These are phyloP conservation scores for Otis tarda DNA, from an alignment of 2,113 vertebrate genomes.

Conservation along the genomic window DNA sequence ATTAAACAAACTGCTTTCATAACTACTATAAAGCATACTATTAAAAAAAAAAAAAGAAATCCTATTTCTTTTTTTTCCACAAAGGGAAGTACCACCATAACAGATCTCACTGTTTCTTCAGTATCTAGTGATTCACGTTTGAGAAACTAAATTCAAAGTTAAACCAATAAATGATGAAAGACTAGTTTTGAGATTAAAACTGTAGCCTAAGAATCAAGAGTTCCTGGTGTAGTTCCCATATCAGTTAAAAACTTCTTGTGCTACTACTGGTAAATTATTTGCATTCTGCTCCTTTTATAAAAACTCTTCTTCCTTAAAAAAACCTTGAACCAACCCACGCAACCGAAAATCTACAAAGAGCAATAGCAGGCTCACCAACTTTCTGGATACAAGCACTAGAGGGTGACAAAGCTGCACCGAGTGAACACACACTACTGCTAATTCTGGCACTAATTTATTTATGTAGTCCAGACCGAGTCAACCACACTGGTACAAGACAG, in stretches of 20 bases:
- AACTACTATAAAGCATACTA: neutral
- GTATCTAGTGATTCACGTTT: neutral
- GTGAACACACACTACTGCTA: neutral
- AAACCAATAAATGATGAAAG: neutral
- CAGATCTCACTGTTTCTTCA: neutral
- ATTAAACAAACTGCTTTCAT: conserved; percentile 1
- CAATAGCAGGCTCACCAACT: neutral
- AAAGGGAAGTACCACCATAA: neutral
- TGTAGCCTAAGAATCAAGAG: neutral
- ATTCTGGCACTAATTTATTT: neutral
- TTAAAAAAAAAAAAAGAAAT: neutral
- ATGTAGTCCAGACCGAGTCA: neutral
- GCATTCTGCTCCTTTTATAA: neutral
- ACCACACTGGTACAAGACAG: accelerated
- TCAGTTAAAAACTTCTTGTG: neutral
- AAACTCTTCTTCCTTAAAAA: neutral
- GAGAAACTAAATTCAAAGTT: neutral
- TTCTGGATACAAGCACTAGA: neutral
- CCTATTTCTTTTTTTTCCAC: neutral
- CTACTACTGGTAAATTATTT: neutral
- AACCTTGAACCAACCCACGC: neutral
- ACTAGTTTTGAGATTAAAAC: neutral
- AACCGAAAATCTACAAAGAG: neutral
- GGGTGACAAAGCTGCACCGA: neutral
- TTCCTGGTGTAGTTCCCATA: neutral